Evolutionary conservation across 2,797 vertebrate genomes (phyloP).

Genomic region (Heteromormyrus szaboi): DNA sequence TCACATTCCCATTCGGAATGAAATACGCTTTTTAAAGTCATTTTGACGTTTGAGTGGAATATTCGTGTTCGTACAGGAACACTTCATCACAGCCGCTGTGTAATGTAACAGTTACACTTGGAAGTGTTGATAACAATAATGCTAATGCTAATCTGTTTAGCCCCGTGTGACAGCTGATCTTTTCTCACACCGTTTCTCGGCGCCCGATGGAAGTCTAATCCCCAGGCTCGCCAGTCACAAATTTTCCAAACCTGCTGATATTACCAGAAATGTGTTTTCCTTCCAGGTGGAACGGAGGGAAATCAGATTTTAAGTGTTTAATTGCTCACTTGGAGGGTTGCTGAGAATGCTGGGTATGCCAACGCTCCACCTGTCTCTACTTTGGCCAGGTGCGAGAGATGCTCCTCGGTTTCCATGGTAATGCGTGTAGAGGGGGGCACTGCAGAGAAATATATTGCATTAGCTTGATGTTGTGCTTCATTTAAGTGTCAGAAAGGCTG

Average conservation of each 20-base stretch:
- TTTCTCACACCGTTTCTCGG: background rate
- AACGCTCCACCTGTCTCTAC: background rate
- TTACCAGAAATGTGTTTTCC: background rate
- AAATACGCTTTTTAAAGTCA: background rate
- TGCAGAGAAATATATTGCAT: background rate
- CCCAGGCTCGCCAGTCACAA: background rate
- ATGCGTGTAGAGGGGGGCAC: background rate
- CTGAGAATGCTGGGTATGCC: background rate
- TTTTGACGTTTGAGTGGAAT: background rate
- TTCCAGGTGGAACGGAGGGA: background rate
- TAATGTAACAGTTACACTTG: background rate
- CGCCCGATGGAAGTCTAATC: background rate
- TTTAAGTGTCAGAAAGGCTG: background rate
- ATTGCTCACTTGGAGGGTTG: background rate
- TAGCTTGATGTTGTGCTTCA: background rate
- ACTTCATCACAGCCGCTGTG: background rate
- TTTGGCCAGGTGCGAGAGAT: background rate
- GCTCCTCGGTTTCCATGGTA: background rate
- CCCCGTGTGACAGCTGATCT: background rate
- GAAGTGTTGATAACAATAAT: slow-evolving; percentile 4
- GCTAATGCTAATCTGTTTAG: background rate
- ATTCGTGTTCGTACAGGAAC: background rate
- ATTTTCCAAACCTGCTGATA: background rate
- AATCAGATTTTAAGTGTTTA: slow-evolving; percentile 1
- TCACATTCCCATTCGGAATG: background rate